Evolutionary conservation across 2,113 vertebrate species (phyloP), one percentile per base, ranked within the genome.

Genomic region (Polypterus senegalus): DNA sequence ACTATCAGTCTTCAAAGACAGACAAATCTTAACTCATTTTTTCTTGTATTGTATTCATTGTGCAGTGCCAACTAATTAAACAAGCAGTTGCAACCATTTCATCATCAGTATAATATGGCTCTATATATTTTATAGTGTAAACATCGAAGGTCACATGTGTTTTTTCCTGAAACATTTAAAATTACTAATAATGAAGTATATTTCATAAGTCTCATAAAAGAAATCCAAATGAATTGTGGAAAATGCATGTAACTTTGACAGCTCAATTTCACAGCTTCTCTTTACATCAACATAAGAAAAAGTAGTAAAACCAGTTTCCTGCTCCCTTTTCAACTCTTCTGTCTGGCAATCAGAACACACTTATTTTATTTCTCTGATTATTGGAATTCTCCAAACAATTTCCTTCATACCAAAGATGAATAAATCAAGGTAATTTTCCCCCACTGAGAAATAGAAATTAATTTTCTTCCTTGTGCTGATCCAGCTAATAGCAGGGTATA

Each of bases 371-470:
- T 79, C 77, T 86, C 69, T 73, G 76, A 82, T 84, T 83, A 73
- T 80, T 85, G 78, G 83, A 81, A 82, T 82, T 72, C 79, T 83
- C 80, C 77, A 71, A 81, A 82, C 68, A 71, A 68, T 90, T 90
- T 86, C 78, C 76, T 84, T 80, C 74, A 75, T 71, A 78, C 64
- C 45, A 47, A 56, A 71, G 69, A 72, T 79, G 83, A 84, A 91
- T 91, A 83, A 92, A 91, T 93, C 88, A 89, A 78, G 83, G 74
- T 89, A 89, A 91, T 91, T 87, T 86, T 83, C 79, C 78, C 78
- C 83, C 79, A 85, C 88, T 91, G 87, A 89, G 89, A 91, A 91
- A 84, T 90, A 87, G 88, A 89, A 93, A 92, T 92, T 88, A 88
- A 93, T 92, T 91, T 89, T 86, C 83, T 83, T 80, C 77, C 81